Base-by-base conservation (phyloP, 2,797 vertebrate species). In the Pangasius djambal region DNA sequence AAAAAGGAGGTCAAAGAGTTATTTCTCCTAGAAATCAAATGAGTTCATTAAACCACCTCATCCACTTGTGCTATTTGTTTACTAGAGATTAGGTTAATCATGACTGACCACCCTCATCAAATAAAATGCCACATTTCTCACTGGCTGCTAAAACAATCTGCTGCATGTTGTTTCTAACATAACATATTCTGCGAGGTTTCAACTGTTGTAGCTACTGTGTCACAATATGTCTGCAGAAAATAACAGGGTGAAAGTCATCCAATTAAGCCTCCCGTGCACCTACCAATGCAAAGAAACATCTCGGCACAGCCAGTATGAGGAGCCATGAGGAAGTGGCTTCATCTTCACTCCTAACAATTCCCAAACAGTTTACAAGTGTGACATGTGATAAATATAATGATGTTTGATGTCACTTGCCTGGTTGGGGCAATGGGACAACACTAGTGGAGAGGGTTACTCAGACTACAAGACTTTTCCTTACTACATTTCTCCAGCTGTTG, bases 331-430 rank as follows among this genome's bases (percentile, higher is more conserved):
- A 89, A 77, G 81, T 84, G 88, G 85, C 90, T 86, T 91, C 93
- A 94, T 93, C 89, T 94, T 93, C 94, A 94, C 94, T 92, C 95
- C 94, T 94, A 93, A 95, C 95, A 95, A 95, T 95, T 94, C 86
- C 87, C 92, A 95, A 95, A 96, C 95, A 95, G 94, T 94, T 95
- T 96, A 95, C 95, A 95, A 95, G 96, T 95, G 94, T 95, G 95
- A 93, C 95, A 95, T 94, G 94, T 95, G 95, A 94, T 95, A 96
- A 95, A 96, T 95, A 95, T 96, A 96, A 96, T 94, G 94, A 96
- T 94, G 93, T 92, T 95, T 95, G 28, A 95, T 95, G 94, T 96
- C 94, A 94, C 94, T 95, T 95, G 95, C 93, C 92, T 94, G 94
- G 93, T 94, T 93, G 90, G 91, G 89, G 93, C 25, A 95, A 95